A percentile compares a stretch with the other conserved stretches of the same genome.
Evolutionary conservation across 2,113 vertebrate species (phyloP).

Genomic region (Trematocara marginatum): DNA sequence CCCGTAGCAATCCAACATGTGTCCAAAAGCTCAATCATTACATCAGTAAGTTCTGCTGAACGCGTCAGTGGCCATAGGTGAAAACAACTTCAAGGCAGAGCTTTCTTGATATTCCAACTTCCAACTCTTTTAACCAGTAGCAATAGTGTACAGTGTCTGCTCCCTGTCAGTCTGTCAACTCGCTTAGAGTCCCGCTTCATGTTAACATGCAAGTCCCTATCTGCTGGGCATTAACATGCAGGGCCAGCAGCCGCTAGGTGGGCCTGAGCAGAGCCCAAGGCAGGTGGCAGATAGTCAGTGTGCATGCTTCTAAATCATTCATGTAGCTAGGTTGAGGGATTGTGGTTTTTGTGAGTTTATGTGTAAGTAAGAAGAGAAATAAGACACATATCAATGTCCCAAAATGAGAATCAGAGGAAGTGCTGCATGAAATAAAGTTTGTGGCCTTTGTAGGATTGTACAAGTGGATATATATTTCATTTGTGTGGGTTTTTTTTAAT

Average conservation of each 20-base stretch:
- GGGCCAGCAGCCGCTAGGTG: conserved; percentile 65
- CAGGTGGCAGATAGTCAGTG: conserved; percentile 76
- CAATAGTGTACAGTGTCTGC: conserved; percentile 23
- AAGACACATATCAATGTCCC: conserved; percentile 8
- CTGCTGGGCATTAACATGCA: conserved; percentile 65
- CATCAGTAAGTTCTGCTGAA: background rate
- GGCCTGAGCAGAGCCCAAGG: conserved; percentile 59
- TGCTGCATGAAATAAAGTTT: background rate
- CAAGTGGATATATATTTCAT: background rate
- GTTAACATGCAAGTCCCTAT: conserved; percentile 71
- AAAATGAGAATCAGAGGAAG: conserved; percentile 3
- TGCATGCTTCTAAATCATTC: conserved; percentile 73
- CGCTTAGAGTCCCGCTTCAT: conserved; percentile 25
- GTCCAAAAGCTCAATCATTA: background rate
- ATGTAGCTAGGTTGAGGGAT: conserved; percentile 54
- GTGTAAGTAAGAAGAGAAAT: background rate
- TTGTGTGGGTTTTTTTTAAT: background rate
- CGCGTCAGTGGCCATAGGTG: background rate
- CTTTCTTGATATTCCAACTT: conserved; percentile 3
- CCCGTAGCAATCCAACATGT: background rate
- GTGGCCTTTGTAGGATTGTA: background rate
- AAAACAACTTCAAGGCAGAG: background rate
- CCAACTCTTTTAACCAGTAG: background rate
- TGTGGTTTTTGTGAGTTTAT: conserved; percentile 7
- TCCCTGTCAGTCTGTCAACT: conserved; percentile 47